Percentiles rank a stretch among this genome's conserved stretches.
Evolutionary conservation across 2,888 invertebrate genomes (phyloP).

Genomic region (Actias luna): DNA sequence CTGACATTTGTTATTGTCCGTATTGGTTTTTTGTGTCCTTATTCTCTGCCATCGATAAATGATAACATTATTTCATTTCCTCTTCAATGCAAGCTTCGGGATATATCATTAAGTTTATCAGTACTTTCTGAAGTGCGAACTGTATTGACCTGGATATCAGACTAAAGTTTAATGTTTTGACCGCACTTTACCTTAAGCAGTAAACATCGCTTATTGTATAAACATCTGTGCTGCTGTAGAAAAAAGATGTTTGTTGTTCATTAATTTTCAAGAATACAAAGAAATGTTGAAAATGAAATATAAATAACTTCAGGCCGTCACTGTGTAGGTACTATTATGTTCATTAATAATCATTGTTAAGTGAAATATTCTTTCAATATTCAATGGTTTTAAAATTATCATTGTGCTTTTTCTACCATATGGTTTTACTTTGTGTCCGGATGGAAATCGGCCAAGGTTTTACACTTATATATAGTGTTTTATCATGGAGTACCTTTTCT

Average conservation of each 20-base stretch:
- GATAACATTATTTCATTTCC: too few species aligned
- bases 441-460: conserved; percentile 3
- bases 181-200: not conserved
- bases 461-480: not conserved
- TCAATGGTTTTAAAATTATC: conserved; percentile 8
- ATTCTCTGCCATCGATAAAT: too few species aligned
- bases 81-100: too few species aligned
- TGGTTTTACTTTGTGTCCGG: not conserved
- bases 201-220: not conserved
- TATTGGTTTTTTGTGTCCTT: too few species aligned
- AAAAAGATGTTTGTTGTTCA: not conserved
- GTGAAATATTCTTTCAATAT: not conserved
- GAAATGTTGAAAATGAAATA: not conserved
- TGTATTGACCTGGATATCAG: too few species aligned
- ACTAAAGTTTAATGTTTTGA: too few species aligned
- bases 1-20: too few species aligned
- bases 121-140: too few species aligned
- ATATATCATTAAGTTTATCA: too few species aligned
- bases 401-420: conserved; percentile 1
- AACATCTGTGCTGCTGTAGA: not conserved
- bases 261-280: not conserved
- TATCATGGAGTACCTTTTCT: not conserved
- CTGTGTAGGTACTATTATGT: not conserved
- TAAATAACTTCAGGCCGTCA: not conserved
- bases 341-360: not conserved